Evolutionary conservation across 2,113 vertebrate species (phyloP).

Genomic region (Mesocricetus auratus): DNA sequence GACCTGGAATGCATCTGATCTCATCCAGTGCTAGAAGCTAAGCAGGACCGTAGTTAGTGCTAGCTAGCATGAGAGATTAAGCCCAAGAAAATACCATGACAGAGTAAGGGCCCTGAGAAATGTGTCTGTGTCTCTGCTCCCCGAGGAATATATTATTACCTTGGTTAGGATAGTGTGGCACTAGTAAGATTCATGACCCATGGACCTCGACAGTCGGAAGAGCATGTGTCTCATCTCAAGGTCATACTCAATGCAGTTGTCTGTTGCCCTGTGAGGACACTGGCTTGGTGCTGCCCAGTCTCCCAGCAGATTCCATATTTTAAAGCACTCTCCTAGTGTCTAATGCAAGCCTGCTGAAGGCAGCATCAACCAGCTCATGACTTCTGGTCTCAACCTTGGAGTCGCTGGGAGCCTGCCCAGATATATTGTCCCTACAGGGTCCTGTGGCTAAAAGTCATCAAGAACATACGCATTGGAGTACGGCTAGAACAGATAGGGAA

Average conservation of each 20-base stretch:
- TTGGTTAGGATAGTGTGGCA: neutral
- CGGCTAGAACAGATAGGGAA: neutral
- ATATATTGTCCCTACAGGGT: neutral
- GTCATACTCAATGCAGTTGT: neutral
- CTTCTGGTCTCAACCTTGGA: neutral
- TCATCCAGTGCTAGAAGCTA: neutral
- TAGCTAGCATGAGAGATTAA: neutral
- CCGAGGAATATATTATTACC: accelerated
- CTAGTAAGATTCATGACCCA: neutral
- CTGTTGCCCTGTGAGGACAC: accelerated
- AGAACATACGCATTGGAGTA: slow-evolving; percentile 54
- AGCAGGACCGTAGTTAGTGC: neutral
- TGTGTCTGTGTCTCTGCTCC: slow-evolving; percentile 28
- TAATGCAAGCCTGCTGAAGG: neutral
- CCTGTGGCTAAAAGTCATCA: slow-evolving; percentile 34
- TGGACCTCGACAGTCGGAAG: neutral
- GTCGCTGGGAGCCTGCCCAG: neutral
- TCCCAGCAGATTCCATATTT: neutral
- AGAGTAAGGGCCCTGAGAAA: neutral
- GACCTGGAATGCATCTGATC: neutral
- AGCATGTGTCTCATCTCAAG: neutral
- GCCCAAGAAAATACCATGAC: neutral
- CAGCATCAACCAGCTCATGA: neutral
- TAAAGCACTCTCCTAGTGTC: neutral
- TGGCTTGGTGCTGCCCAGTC: neutral